Evolutionary conservation across 2,113 vertebrate species (phyloP).

Genomic region (western clawed frog (Xenopus tropicalis)): DNA sequence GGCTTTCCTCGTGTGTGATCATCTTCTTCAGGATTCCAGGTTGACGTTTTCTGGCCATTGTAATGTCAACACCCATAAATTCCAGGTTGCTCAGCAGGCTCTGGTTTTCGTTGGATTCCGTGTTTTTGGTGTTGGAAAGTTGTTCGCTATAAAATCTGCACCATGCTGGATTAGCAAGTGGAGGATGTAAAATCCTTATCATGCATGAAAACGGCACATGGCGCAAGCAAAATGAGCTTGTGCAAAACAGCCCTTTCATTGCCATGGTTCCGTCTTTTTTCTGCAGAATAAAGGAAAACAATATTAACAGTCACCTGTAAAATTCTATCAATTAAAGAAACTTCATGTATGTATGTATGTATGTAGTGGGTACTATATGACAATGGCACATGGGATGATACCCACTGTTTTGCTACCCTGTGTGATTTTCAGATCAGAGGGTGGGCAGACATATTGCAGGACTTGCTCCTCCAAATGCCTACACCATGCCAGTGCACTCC

Average conservation of each 20-base stretch:
- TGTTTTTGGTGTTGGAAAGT: background rate
- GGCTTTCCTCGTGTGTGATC: constrained; percentile 62
- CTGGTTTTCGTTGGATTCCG: constrained; percentile 52
- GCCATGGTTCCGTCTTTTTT: background rate
- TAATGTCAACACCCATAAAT: constrained; percentile 68
- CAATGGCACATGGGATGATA: too few relatives aligned
- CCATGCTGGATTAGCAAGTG: constrained; percentile 20
- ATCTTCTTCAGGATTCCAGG: constrained; percentile 62
- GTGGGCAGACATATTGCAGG: too few relatives aligned
- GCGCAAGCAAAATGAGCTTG: constrained; percentile 34
- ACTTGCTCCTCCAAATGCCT: too few relatives aligned
- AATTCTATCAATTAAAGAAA: too few relatives aligned
- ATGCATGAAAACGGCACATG: constrained; percentile 31
- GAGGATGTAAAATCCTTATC: constrained; percentile 23
- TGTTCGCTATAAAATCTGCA: constrained; percentile 44
- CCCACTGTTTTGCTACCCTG: too few relatives aligned
- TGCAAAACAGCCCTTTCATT: constrained; percentile 37
- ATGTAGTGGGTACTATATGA: too few relatives aligned
- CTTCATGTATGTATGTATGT: too few relatives aligned
- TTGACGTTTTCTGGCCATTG: constrained; percentile 59
- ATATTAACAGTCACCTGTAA: too few relatives aligned
- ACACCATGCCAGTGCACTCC: too few relatives aligned
- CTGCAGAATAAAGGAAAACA: too few relatives aligned
- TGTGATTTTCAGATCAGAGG: too few relatives aligned
- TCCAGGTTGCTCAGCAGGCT: constrained; percentile 64